phyloP scores from a whole-genome alignment of 2,113 vertebrate genomes.

The Malaclemys terrapin region DNA sequence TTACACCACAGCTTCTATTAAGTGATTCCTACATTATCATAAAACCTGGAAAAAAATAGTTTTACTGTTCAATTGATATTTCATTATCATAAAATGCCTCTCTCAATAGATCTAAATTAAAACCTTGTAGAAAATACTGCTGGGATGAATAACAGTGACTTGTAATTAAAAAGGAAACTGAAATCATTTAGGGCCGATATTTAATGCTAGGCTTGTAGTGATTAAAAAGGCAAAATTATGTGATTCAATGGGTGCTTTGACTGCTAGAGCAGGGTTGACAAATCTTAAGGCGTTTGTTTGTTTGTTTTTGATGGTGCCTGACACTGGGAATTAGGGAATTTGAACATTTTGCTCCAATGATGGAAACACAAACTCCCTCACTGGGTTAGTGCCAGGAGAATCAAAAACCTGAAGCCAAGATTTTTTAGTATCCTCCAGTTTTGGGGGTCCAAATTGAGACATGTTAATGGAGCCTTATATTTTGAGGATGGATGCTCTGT shows the following conservation, averaged over 20 bases:
- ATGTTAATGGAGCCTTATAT: background rate
- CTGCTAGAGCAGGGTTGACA: background rate
- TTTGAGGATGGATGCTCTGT: background rate
- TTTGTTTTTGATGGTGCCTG: background rate
- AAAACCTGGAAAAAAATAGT: background rate
- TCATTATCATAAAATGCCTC: constrained; percentile 24
- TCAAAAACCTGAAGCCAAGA: background rate
- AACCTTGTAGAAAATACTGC: background rate
- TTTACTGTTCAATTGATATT: constrained; percentile 1
- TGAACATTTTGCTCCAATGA: background rate
- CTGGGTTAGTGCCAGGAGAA: background rate
- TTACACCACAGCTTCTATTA: constrained; percentile 11
- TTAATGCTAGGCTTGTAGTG: background rate
- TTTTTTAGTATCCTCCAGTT: background rate
- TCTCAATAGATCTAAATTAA: background rate
- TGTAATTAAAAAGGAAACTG: background rate
- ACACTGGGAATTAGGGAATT: background rate
- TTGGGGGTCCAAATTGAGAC: background rate
- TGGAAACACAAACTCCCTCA: background rate
- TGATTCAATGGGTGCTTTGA: background rate
- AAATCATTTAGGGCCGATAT: background rate
- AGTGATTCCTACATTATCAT: background rate
- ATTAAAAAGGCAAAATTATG: background rate
- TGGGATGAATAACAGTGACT: background rate
- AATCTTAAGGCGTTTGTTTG: background rate